Percentiles rank a stretch among this genome's conserved stretches.
These are phyloP conservation scores for Ophion costatus DNA, from an alignment of 2,888 invertebrate species.

Conservation along the genomic window DNA sequence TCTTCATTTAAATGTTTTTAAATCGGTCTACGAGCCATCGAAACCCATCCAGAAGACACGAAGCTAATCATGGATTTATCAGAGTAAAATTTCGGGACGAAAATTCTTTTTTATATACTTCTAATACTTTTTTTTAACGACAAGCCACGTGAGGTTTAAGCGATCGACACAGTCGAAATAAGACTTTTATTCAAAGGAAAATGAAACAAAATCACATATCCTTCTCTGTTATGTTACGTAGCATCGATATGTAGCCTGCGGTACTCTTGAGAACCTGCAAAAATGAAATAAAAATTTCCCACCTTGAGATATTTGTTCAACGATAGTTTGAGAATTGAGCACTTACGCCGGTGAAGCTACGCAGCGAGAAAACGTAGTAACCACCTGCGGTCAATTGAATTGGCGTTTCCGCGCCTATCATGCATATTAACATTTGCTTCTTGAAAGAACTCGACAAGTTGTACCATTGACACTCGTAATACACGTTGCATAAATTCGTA, in stretches of 20 bases:
- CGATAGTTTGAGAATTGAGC: not conserved
- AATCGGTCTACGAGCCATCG: too few species aligned
- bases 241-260: not conserved
- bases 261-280: not conserved
- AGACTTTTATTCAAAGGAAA: not conserved
- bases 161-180: not conserved
- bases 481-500: slow-evolving; percentile 44
- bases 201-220: not conserved
- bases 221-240: not conserved
- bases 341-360: slow-evolving; percentile 52
- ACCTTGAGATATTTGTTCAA: not conserved
- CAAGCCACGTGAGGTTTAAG: too few species aligned
- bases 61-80: too few species aligned
- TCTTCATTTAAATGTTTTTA: too few species aligned
- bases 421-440: slow-evolving; percentile 55
- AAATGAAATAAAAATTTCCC: not conserved
- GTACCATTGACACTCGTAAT: slow-evolving; percentile 55
- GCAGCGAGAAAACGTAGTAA: slow-evolving; percentile 54
- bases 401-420: slow-evolving; percentile 56
- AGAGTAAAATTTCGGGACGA: too few species aligned
- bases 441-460: slow-evolving; percentile 38
- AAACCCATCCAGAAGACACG: too few species aligned
- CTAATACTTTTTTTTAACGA: too few species aligned
- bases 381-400: slow-evolving; percentile 56
- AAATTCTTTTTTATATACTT: too few species aligned